A percentile compares a stretch with the other conserved stretches of the same genome.
Evolutionary conservation across 2,888 invertebrate species (phyloP).

Genomic region (Syrphus vitripennis): DNA sequence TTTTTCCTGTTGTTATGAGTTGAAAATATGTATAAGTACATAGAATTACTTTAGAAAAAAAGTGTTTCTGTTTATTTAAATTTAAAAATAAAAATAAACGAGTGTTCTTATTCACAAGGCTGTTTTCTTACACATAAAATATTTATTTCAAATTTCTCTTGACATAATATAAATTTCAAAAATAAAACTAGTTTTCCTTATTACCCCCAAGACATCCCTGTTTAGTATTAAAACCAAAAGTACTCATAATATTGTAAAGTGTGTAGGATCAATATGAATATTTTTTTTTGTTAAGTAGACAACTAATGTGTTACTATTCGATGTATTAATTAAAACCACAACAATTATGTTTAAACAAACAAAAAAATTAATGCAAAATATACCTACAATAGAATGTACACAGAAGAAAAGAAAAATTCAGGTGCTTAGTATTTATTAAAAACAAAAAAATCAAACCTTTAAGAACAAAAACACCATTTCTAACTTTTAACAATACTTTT

Average conservation of each 20-base stretch:
- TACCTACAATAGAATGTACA: constrained; percentile 63
- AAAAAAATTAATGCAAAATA: neutral
- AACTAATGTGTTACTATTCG: constrained; percentile 57
- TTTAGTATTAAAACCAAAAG: constrained; percentile 3
- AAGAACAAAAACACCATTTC: constrained; percentile 22
- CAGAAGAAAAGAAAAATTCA: constrained; percentile 60
- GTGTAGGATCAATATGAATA: constrained; percentile 49
- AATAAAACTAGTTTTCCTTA: constrained; percentile 6
- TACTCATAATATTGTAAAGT: constrained; percentile 39
- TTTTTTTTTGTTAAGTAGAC: constrained; percentile 35
- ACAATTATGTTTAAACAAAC: constrained; percentile 43
- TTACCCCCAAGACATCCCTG: constrained; percentile 30
- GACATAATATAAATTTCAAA: neutral
- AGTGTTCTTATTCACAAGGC: constrained; percentile 65
- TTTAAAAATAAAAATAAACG: constrained; percentile 28
- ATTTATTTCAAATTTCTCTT: neutral
- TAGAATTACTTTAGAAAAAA: constrained; percentile 8
- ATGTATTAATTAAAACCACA: constrained; percentile 41
- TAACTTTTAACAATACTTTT: constrained; percentile 40
- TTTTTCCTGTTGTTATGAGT: constrained; percentile 19
- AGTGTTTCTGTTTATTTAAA: constrained; percentile 5
- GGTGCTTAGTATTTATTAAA: constrained; percentile 69
- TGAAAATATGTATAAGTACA: neutral
- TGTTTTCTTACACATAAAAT: constrained; percentile 53
- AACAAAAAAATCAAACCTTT: constrained; percentile 25